Conservation (phyloP, 2,888 invertebrate genomes). For the Nycteola revayana region DNA sequence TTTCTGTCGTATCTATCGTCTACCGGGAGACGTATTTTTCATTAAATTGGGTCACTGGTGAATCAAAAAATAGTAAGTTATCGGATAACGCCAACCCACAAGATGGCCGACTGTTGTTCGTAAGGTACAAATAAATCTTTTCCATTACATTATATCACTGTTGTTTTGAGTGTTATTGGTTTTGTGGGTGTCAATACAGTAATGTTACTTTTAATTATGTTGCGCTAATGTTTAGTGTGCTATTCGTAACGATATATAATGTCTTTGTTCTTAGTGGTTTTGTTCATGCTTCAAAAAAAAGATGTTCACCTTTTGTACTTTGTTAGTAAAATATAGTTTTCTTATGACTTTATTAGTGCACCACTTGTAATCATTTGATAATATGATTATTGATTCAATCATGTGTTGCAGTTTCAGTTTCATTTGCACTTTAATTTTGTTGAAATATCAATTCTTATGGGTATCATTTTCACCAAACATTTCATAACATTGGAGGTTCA, state of each 20-base stretch:
- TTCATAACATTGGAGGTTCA: constrained; percentile 6
- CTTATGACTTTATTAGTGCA: constrained; percentile 6
- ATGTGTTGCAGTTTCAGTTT: constrained; percentile 28
- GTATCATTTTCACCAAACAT: constrained; percentile 11
- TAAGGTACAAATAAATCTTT: constrained; percentile 73
- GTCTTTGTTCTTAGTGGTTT: constrained; percentile 62
- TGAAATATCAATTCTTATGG: constrained; percentile 29
- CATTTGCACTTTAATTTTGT: constrained; percentile 23
- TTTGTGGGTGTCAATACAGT: constrained; percentile 24
- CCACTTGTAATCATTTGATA: constrained; percentile 2
- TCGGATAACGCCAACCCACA: constrained; percentile 80
- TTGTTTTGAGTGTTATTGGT: constrained; percentile 34
- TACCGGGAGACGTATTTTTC: constrained; percentile 42
- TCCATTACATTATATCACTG: constrained; percentile 39
- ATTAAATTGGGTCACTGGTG: constrained; percentile 52
- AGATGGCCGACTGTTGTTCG: constrained; percentile 81
- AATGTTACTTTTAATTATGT: constrained; percentile 30
- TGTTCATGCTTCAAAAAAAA: constrained; percentile 35
- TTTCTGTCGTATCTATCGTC: constrained; percentile 40
- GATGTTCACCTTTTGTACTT: constrained; percentile 30
- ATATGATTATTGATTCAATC: constrained; percentile 9
- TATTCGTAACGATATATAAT: constrained; percentile 26
- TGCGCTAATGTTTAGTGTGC: constrained; percentile 18
- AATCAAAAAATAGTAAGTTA: constrained; percentile 58
- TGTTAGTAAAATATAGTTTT: constrained; percentile 20